A percentile compares a stretch with the other conserved stretches of the same genome.
phyloP scores from a whole-genome alignment of 2,797 vertebrate genomes.

The Manis pentadactyla region DNA sequence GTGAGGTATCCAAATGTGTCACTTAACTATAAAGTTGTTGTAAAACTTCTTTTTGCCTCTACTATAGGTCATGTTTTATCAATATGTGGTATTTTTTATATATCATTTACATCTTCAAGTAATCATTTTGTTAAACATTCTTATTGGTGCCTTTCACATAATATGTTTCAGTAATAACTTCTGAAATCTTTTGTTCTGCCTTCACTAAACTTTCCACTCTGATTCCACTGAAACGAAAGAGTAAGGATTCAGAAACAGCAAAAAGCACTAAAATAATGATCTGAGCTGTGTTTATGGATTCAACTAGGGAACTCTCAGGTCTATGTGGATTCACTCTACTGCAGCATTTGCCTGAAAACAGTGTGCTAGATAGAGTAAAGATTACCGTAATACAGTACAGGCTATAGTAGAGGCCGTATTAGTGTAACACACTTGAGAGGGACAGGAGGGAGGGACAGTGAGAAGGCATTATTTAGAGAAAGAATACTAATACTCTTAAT shows the following conservation, averaged over 20 bases:
- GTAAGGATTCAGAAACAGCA: neutral
- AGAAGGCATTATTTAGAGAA: neutral
- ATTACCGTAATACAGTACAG: accelerated
- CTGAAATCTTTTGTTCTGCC: neutral
- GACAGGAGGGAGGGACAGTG: too few species aligned
- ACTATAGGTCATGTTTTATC: neutral
- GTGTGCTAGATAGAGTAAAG: accelerated
- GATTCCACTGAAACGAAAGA: neutral
- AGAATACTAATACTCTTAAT: neutral
- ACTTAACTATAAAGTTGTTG: neutral
- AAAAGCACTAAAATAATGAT: neutral
- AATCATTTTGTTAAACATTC: neutral
- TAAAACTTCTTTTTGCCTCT: neutral
- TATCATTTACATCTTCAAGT: neutral
- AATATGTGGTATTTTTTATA: neutral
- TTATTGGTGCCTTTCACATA: neutral
- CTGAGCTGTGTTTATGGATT: neutral
- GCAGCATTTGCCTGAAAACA: neutral
- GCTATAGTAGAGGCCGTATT: neutral
- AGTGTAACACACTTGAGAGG: too few species aligned
- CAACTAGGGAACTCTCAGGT: neutral
- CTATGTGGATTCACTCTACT: neutral
- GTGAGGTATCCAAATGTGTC: neutral
- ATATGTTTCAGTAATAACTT: neutral
- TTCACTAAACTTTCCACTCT: neutral